Percentiles rank a stretch among this genome's conserved stretches.
phyloP scores from a whole-genome alignment of 2,888 invertebrate species.

The Microctonus hyperodae region DNA sequence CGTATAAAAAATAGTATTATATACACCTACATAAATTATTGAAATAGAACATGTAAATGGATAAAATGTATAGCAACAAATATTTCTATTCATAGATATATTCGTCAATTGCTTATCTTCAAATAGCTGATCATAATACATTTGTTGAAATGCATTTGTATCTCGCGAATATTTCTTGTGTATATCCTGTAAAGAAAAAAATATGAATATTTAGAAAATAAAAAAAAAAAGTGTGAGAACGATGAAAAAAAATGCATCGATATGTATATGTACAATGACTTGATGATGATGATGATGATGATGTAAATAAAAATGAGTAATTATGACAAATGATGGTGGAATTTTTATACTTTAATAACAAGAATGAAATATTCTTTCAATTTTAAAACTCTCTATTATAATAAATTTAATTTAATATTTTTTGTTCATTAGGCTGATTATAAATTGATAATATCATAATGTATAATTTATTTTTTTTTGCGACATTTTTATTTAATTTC shows the following conservation, averaged over 20 bases:
- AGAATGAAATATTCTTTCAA: too few species aligned
- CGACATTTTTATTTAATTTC: not conserved
- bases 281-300: not conserved
- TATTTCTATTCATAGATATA: not conserved
- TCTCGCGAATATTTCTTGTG: not conserved
- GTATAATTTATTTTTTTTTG: not conserved
- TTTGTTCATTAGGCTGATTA: too few species aligned
- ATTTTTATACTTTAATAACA: not conserved
- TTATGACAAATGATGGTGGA: not conserved
- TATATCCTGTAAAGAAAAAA: not conserved
- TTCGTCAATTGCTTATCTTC: not conserved
- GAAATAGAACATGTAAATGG: not conserved
- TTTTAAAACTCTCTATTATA: too few species aligned
- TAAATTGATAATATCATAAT: too few species aligned
- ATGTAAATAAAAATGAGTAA: conserved; percentile 4
- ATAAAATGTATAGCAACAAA: not conserved
- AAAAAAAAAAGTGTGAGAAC: not conserved
- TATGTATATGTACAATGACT: not conserved
- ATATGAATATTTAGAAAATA: not conserved
- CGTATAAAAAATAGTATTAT: conserved; percentile 2
- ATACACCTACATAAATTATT: not conserved
- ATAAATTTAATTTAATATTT: not conserved
- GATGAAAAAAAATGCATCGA: not conserved
- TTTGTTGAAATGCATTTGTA: not conserved
- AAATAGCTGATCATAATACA: not conserved